Base-by-base conservation (phyloP, 2,888 invertebrate species). In the Callyntrura guangdongensis region DNA sequence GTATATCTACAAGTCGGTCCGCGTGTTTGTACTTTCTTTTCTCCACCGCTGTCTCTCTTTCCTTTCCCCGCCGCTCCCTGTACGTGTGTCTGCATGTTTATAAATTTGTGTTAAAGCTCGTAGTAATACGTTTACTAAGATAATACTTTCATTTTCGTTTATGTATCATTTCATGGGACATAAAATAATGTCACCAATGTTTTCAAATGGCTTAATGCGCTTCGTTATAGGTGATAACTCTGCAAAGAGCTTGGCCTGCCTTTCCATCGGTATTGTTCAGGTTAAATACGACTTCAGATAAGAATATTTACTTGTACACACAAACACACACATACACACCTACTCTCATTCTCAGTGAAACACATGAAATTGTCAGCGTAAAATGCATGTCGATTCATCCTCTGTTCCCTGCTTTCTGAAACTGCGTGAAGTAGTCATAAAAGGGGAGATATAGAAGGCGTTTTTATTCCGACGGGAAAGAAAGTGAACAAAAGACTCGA, bases 141-240 rank as follows among this genome's bases (percentile, higher is more conserved):
- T 86, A 77, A 86, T 77, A 77, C 77, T 86, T 69, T 47, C 77
- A 8, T 59, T 81, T 88, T 47, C 77, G 8, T 59, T 81, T 88
- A 72, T 69, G 82, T 67, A 56, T 88, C 82, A 64, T 82, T 88
- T 88, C 72, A 88, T 59, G 88, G 88, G 47, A 88, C 82, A 88
- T 87, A 87, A 87, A 87, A 67, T 64, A 53, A 56, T 79, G 87
- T 49, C 81, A 81, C 67, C 87, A 56, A 86, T 64, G 59, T 45
- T 56, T 22, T 22, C 22, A 56, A 27, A 22, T 74, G 59, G 56
- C 22, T 47, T 61, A 59, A 53, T 61, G 81, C 12, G 81, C n/a
- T 61, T 59, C 25, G 14, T 53, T n/a, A 36, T 45, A 11, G 45
- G 45, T 12, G 61, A 64, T 82, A 36, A 36, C 61, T 82, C 11